Base-by-base conservation (phyloP, 2,113 vertebrate species). In the Stigmatopora argus region DNA sequence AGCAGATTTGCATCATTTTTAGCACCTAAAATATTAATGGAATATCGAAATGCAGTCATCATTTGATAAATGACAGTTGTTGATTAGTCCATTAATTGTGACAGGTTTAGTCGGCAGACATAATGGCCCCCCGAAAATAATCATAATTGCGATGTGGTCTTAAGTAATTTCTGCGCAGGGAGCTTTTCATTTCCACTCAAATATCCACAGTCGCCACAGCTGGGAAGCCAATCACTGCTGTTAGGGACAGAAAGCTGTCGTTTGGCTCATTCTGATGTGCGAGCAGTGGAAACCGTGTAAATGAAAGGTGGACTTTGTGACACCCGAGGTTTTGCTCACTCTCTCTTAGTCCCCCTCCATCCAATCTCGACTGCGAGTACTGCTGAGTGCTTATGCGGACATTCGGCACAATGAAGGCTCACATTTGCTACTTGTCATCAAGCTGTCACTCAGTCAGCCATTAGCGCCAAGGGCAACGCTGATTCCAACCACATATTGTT, bases 401-500 rank as follows among this genome's bases (percentile, higher is more conserved):
- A 89, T 84, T 83, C 78, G 64, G 73, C 80, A 72, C 74, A 81
- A 89, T 89, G 87, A 91, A 88, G 83, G 81, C 82, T 79, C 82
- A 75, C 88, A 90, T 91, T 90, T 90, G 87, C 88, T 88, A 85
- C 81, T 84, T 83, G 88, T 88, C 86, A 83, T 80, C 70, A 79
- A 76, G 73, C 82, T 86, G 89, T 87, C 87, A 86, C 71, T 90
- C 85, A 84, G 66, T 74, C 38, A 34, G 72, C 80, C 65, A 69
- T 75, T 83, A 75, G 56, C 62, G 78, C 75, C 56, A 19, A 63
- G 62, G 77, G 77, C 75, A 72, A 38, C 52, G n/a, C 60, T 71
- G 67, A 64, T 84, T 82, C 74, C 45, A 78, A 72, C 79, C 67
- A 71, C 71, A 64, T 81, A 86, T 72, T 66, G 71, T 67, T 35